Percentiles rank a stretch among this genome's conserved stretches.
These are phyloP conservation scores for Troglohyphantes excavatus DNA, from an alignment of 2,888 invertebrate genomes.

Conservation along the genomic window DNA sequence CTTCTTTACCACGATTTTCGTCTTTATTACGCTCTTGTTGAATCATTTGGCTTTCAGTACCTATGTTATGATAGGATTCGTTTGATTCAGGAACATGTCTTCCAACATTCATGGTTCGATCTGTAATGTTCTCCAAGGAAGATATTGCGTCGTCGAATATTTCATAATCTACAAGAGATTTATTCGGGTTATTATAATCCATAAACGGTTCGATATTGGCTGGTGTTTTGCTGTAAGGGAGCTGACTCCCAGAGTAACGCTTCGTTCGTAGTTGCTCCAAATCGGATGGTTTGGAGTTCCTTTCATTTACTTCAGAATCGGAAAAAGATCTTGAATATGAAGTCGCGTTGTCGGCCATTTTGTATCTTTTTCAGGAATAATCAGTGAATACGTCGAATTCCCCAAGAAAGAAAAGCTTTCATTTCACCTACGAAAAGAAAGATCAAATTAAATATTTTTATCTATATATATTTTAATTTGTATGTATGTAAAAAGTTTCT, in stretches of 20 bases:
- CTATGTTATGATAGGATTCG: neutral
- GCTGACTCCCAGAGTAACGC: conserved; percentile 10
- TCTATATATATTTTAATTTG: neutral
- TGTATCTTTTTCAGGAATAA: neutral
- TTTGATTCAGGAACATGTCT: neutral
- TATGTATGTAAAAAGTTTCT: neutral
- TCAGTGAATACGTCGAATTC: neutral
- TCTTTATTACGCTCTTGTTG: neutral
- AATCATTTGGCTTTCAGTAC: neutral
- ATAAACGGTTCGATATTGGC: too few species aligned
- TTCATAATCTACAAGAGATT: neutral
- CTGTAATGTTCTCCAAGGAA: neutral
- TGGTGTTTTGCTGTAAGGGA: neutral
- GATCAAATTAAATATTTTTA: neutral
- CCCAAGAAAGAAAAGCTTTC: neutral
- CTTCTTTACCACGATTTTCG: neutral
- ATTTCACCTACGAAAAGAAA: neutral
- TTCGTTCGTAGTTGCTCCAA: neutral
- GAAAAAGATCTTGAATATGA: neutral
- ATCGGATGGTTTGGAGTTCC: neutral
- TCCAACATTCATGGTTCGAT: neutral
- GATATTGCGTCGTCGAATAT: neutral
- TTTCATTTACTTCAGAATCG: conserved; percentile 22
- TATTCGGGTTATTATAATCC: neutral
- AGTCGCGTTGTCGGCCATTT: neutral